Conservation (phyloP, 2,888 invertebrate species). For the Hyposoter dolosus region DNA sequence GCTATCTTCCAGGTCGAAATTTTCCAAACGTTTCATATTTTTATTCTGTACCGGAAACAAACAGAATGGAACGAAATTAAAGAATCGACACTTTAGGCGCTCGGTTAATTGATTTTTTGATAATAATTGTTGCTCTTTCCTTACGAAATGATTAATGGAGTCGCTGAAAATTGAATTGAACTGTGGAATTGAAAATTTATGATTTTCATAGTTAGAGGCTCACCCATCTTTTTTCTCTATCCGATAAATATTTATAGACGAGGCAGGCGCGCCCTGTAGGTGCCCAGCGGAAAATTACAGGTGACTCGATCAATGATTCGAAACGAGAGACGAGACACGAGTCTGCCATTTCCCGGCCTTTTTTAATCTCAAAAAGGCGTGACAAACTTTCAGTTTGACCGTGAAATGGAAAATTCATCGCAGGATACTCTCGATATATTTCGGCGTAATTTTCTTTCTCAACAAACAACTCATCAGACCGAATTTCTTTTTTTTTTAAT, state of each 20-base stretch:
- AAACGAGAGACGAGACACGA: slow-evolving; percentile 57
- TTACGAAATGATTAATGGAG: not conserved
- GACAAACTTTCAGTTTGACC: not conserved
- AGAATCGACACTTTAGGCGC: not conserved
- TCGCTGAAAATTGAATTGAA: not conserved
- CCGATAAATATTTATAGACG: not conserved
- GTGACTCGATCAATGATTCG: slow-evolving; percentile 68
- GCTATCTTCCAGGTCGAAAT: too few species aligned
- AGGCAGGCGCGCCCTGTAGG: slow-evolving; percentile 65
- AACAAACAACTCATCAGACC: too few species aligned
- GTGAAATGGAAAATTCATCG: not conserved
- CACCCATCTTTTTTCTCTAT: not conserved
- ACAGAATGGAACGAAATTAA: not conserved
- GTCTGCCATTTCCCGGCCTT: slow-evolving; percentile 29
- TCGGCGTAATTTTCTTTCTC: not conserved
- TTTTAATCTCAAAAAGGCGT: slow-evolving; percentile 20
- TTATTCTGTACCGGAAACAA: not conserved
- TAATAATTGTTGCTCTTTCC: not conserved
- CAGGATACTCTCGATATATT: not conserved
- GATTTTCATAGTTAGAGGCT: not conserved
- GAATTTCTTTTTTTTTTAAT: too few species aligned
- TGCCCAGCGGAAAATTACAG: slow-evolving; percentile 69
- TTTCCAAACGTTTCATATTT: not conserved
- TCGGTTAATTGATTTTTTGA: not conserved
- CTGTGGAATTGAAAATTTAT: not conserved